Base-by-base conservation (phyloP, 2,113 vertebrate species). In the Pedionomus torquatus region DNA sequence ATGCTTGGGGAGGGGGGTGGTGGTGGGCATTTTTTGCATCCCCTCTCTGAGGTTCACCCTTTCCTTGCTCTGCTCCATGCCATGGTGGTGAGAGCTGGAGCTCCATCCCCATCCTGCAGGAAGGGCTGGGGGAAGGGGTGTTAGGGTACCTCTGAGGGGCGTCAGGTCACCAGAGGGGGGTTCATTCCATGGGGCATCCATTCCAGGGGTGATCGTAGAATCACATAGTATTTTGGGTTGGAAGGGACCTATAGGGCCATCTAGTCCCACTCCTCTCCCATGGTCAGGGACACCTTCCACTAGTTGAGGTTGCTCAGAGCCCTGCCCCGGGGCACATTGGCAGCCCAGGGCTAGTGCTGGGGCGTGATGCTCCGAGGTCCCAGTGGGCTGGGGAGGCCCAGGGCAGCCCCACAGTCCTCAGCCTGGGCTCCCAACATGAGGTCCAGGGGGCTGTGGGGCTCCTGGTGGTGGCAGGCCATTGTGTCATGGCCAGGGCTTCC, bases 401-500 rank as follows among this genome's bases (percentile, higher is more conserved):
- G 37, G 48, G 18, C 30, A 72, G 48, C n/a, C 58, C 35, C 23
- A 33, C 26, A 30, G 51, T 25, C 11, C 20, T 81, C 51, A 25
- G 35, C 20, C 41, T 20, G 35, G n/a, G 14, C 21, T 57, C 51
- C 16, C 63, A 24, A 31, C 19, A 46, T 39, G 3, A 25, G 10
- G 31, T 5, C 11, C 49, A 55, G 78, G 18, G 18, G 25, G 15
- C 39, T 4, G 5, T 1, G 7, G 77, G 24, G 39, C 49, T 74
- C 39, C 30, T 3, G 8, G 25, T 17, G 31, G 52, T 3, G 0
- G 25, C 44, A 68, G 25, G 43, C 9, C 37, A 9, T 3, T 17
- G 44, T n/a, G 13, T 21, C 25, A 37, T 7, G 20, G 63, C 31
- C 54, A 26, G 54, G 11, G 37, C 44, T 35, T 69, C 35, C 44